These are phyloP conservation scores for Tor tambroides DNA, from an alignment of 2,113 vertebrate species.

Conservation along the genomic window DNA sequence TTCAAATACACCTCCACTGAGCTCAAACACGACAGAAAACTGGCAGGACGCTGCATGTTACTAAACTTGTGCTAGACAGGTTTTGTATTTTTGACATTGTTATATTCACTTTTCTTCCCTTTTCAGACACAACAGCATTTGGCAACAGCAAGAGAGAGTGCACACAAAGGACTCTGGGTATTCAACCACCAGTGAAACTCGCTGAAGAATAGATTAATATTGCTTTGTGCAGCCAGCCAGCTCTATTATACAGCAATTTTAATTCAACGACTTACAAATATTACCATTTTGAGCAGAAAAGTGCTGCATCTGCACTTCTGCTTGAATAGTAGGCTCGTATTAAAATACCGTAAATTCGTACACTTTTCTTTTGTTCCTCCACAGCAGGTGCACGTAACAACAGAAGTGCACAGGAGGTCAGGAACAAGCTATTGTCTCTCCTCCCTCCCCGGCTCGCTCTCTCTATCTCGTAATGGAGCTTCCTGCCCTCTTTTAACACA, in stretches of 20 bases:
- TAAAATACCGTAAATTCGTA: slow-evolving; percentile 70
- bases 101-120: not conserved
- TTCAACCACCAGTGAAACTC: not conserved
- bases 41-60: not conserved
- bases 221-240: not conserved
- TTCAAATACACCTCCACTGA: not conserved
- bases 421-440: slow-evolving; percentile 27
- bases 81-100: slow-evolving; percentile 9
- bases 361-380: slow-evolving; percentile 69
- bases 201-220: not conserved
- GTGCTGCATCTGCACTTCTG: slow-evolving; percentile 69
- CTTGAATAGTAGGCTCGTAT: slow-evolving; percentile 59
- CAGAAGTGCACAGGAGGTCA: not conserved
- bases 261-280: slow-evolving; percentile 11
- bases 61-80: not conserved
- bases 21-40: not conserved
- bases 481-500: slow-evolving; percentile 77
- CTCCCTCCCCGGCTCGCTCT: not conserved
- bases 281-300: slow-evolving; percentile 61
- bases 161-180: slow-evolving; percentile 4
- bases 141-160: not conserved
- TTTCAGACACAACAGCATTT: not conserved
- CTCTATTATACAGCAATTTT: slow-evolving; percentile 19
- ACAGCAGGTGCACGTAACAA: slow-evolving; percentile 12
- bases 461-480: slow-evolving; percentile 58